Percentiles rank a stretch among this genome's conserved stretches.
Conservation (phyloP, 2,113 vertebrate genomes). For the Hippocampus abdominalis region DNA sequence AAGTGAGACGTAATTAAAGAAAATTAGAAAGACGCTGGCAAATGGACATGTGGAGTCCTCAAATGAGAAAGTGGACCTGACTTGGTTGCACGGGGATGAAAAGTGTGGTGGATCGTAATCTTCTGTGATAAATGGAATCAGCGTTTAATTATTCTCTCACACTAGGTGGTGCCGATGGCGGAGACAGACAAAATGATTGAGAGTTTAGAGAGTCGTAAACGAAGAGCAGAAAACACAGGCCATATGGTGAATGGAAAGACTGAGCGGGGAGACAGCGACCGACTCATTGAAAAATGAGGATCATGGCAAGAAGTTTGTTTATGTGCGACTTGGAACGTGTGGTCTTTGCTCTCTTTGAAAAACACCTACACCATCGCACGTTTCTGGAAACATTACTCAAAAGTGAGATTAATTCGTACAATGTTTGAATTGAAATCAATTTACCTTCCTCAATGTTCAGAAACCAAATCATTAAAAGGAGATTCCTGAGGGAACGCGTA, state of each 20-base stretch:
- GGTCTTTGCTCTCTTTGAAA: conserved; percentile 47
- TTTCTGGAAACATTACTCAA: neutral
- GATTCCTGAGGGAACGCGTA: neutral
- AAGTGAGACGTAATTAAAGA: neutral
- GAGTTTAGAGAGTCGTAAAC: conserved; percentile 4
- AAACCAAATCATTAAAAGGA: neutral
- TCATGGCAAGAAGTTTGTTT: conserved; percentile 31
- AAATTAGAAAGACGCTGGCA: conserved; percentile 2
- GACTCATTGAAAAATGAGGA: conserved; percentile 5
- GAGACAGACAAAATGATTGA: conserved; percentile 17
- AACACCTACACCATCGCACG: conserved; percentile 12
- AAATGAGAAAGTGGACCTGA: conserved; percentile 31
- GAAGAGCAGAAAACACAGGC: conserved; percentile 14
- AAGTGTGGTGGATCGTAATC: conserved; percentile 40
- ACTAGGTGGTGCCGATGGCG: conserved; percentile 28
- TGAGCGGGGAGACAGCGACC: conserved; percentile 7
- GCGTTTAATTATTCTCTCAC: conserved; percentile 56
- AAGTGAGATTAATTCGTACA: neutral
- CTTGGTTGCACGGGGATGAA: conserved; percentile 15
- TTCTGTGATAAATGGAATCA: conserved; percentile 56
- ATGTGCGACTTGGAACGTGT: conserved; percentile 40
- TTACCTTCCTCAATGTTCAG: neutral
- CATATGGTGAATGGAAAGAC: neutral
- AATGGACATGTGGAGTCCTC: conserved; percentile 12
- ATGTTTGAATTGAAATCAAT: neutral